Percentiles rank a stretch among this genome's conserved stretches.
Evolutionary conservation across 2,797 vertebrate species (phyloP).

Genomic region (Pangasius djambal): DNA sequence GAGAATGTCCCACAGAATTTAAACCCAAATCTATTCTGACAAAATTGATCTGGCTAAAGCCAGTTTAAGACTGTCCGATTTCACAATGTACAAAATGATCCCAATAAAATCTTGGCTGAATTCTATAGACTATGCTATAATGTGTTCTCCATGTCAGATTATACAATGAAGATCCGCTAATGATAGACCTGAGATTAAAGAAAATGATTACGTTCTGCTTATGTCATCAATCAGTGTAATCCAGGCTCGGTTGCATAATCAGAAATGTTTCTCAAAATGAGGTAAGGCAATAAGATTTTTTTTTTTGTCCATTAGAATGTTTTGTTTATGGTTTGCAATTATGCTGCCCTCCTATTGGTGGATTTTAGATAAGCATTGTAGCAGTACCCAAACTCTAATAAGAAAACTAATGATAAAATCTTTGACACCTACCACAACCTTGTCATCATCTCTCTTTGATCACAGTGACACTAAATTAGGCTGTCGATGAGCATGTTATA

Average conservation of each 20-base stretch:
- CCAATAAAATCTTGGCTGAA: not conserved
- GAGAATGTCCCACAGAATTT: not conserved
- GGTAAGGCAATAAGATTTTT: not conserved
- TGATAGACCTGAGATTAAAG: not conserved
- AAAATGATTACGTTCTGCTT: not conserved
- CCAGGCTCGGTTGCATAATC: not conserved
- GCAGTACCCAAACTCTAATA: not conserved
- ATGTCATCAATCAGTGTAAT: not conserved
- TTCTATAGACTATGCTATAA: not conserved
- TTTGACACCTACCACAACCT: not conserved
- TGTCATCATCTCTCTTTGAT: not conserved
- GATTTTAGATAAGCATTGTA: not conserved
- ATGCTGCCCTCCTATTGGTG: not conserved
- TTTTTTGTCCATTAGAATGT: not conserved
- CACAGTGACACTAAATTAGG: not conserved
- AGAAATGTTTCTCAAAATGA: not conserved
- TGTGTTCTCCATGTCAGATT: not conserved
- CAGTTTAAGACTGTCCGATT: not conserved
- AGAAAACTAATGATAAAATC: not conserved
- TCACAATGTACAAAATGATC: not conserved
- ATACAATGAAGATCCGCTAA: not conserved
- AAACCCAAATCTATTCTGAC: not conserved
- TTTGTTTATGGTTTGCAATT: not conserved
- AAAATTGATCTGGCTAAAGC: not conserved
- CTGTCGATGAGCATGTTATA: not conserved